These are phyloP conservation scores for Karalla daura DNA, from an alignment of 2,797 vertebrate species.

Conservation along the genomic window DNA sequence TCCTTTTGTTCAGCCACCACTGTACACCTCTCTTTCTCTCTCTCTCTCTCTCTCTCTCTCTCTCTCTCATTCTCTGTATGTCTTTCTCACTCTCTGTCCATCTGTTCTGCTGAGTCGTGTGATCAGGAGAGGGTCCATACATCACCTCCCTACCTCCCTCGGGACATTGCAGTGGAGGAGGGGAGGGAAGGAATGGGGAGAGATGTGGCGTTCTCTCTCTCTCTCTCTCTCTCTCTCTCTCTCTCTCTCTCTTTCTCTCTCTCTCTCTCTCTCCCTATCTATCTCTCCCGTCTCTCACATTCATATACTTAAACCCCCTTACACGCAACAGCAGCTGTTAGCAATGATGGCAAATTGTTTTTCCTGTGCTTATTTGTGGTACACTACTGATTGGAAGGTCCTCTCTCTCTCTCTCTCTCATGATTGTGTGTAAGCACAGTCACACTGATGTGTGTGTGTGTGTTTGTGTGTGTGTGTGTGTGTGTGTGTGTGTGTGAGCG, in stretches of 20 bases:
- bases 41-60: no score
- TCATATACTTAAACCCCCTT: constrained; percentile 1
- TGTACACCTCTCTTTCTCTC: constrained; percentile 23
- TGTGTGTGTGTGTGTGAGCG: not conserved
- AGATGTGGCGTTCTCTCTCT: constrained; percentile 11
- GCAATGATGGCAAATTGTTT: constrained; percentile 72
- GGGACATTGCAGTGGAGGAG: constrained; percentile 68
- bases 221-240: constrained; percentile 1
- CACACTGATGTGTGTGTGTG: not conserved
- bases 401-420: constrained; percentile 37
- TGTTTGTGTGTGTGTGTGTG: not conserved
- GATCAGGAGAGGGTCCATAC: constrained; percentile 74
- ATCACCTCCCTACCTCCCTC: constrained; percentile 76
- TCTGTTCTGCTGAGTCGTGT: constrained; percentile 78
- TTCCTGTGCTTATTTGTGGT: constrained; percentile 66
- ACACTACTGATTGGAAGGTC: constrained; percentile 52
- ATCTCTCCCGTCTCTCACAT: no score
- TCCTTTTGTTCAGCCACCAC: constrained; percentile 54
- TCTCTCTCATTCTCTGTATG: constrained; percentile 9
- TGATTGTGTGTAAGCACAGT: constrained; percentile 23
- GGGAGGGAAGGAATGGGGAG: constrained; percentile 25
- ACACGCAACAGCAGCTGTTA: constrained; percentile 66
- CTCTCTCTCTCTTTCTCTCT: not conserved
- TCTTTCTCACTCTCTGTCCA: constrained; percentile 50
- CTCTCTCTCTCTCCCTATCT: not conserved